Base-by-base conservation (phyloP, 2,888 invertebrate genomes). In the Cataglyphis rosenhaueri region DNA sequence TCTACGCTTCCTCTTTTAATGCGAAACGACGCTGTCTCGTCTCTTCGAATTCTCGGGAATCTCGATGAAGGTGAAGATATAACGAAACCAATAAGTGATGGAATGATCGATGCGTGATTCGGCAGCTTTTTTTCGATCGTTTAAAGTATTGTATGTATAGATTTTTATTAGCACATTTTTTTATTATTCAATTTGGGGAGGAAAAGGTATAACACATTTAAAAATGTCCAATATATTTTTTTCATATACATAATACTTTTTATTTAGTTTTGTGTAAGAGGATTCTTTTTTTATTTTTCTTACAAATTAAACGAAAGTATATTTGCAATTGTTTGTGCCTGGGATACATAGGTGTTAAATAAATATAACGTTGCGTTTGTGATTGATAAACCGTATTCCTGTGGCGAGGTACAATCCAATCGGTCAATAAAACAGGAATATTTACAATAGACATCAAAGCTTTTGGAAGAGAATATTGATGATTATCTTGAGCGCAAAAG, bases 11-110 rank as follows among this genome's bases (percentile, higher is more conserved):
- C 82, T 81, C 79, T 83, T 76, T 81, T 73, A 64, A 29, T 52
- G n/a, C 48, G 21, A 38, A 1, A 18, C 59, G 18, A 76, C n/a
- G 25, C 29, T 38, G 48, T 35, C 25, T 55, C 29, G 48, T 62
- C 73, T 55, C 76, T 85, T 86, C 71, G 84, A 86, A 89, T 85
- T 83, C 82, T 81, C 57, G 44, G 52, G 64, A 44, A 15, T 59
- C 48, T 52, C 41, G 83, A 84, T 82, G 81, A 78, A 79, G 71
- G 62, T 81, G 71, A 25, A 70, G 61, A 44, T 68, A 66, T 44
- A 41, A 65, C 35, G 65, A 41, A 70, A 41, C 18, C 32, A 29
- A 21, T 55, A 29, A 41, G 21, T 44, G 41, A 66, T 29, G 66
- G 38, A 52, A 59, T 25, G 59, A 59, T 71, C 71, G 21, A 79